These are phyloP conservation scores for Armadillidium nasatum DNA, from an alignment of 1,140 invertebrate species.

Conservation along the genomic window DNA sequence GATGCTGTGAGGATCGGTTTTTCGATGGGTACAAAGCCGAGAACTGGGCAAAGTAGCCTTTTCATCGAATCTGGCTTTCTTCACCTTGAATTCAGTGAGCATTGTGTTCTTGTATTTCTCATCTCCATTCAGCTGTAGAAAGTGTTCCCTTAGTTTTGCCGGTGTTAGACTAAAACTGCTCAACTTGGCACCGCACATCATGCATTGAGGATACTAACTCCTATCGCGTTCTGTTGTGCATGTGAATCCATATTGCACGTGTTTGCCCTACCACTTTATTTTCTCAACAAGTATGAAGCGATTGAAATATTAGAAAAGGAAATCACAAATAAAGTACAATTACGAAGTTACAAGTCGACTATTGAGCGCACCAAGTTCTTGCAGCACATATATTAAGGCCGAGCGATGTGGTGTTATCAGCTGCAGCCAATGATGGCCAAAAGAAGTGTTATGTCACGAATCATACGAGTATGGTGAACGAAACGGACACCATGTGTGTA, in stretches of 20 bases:
- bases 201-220: conserved; percentile 31
- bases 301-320: conserved; percentile 13
- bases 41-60: conserved; percentile 27
- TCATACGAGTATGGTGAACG: no score
- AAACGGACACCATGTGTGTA: no score
- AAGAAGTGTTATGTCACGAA: no score
- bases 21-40: conserved; percentile 29
- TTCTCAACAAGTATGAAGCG: not conserved
- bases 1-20: conserved; percentile 21
- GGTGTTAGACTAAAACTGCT: conserved; percentile 28
- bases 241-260: conserved; percentile 27
- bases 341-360: no score
- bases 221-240: conserved; percentile 17
- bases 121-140: conserved; percentile 31
- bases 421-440: no score
- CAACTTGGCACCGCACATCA: conserved; percentile 31
- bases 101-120: conserved; percentile 29
- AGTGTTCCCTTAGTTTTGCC: conserved; percentile 30
- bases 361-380: no score
- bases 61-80: conserved; percentile 25
- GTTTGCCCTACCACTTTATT: conserved; percentile 20
- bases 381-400: no score
- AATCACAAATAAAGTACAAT: not conserved
- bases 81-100: conserved; percentile 26
- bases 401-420: no score